Evolutionary conservation across 2,888 invertebrate genomes (phyloP), one percentile per base, ranked within the genome.

Genomic region (Drosophila gaucha): DNA sequence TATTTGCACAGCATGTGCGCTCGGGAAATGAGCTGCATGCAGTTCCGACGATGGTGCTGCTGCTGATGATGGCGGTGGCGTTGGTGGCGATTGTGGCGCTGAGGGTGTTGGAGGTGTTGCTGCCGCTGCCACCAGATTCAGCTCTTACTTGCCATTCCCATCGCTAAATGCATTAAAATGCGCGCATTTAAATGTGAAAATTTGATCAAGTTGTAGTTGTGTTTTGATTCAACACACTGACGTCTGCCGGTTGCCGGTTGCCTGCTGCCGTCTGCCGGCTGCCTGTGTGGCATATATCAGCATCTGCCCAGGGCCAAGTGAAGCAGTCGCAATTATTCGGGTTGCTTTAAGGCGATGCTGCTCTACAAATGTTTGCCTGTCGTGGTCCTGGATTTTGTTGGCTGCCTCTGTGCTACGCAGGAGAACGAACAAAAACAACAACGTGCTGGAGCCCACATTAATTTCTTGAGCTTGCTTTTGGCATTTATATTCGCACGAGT

Each of bases 21-120:
- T 67, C 70, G 78, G 80, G 78, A 78, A 77, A 78, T 78, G 78
- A 80, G 80, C 80, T 78, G 57, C 59, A 73, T 77, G 62, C 74
- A 73, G 70, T 73, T 78, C 77, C 80, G 69, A 52, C 64, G 43
- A 30, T 39, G 33, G 6, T 31, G 68, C 31, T 44, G 44, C 0
- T 38, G 31, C 36, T 51, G 26, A 1, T 16, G 35, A 2, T 18
- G 38, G 5, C 10, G 30, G 3, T 36, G 38, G 1, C 20, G 44
- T 22, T 35, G 36, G 16, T 18, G 18, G 1, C 36, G 49, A 28
- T 30, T 26, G 14, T 20, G 18, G 14, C 8, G 28, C 14, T 12
- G 30, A 6, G 36, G 39, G 18, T 24, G 26, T 10, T 31, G 31
- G 31, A 47, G 46, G 31, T 47, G 46, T 33, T n/a, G 31, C 18